Base-by-base conservation (phyloP, 2,113 vertebrate genomes). In the Sapayoa aenigma region DNA sequence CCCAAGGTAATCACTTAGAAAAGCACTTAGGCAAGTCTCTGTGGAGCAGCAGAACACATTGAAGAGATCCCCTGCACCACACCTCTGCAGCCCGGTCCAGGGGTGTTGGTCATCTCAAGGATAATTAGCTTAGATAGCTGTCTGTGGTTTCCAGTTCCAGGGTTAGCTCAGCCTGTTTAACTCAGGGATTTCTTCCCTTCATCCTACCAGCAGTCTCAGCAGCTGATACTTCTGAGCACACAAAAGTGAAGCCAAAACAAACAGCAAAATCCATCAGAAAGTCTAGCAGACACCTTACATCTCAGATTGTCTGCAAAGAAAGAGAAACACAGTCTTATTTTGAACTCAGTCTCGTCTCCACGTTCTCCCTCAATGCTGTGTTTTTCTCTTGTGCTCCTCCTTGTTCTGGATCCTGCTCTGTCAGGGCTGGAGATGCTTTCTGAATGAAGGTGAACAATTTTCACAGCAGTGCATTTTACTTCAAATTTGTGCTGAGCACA, bases 401-500 rank as follows among this genome's bases (percentile, higher is more conserved):
- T 50, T 50, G 12, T 27, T 86, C 60, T 50, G 60, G 14, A 27
- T 33, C 14, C 37, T 63, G 37, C 60, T 75, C n/a, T 79, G 13
- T 15, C 21, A 21, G 69, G 41, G 24, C 65, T 75, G 39, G 31
- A 31, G 42, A 5, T 82, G 71, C 33, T 53, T 82, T 71, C 41
- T 65, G 60, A 44, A 7, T 4, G 18, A 20, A 52, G 65, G n/a
- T 83, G 75, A 67, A 44, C 58, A 12, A 23, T 41, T 84, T 67
- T 41, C 55, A 42, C 18, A n/a, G 2, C n/a, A 22, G 14, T 22
- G 30, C 12, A 8, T 62, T 71, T 39, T 35, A 12, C 55, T 44
- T 58, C 52, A 35, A 5, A 28, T 5, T 1, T 0, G 5, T 18
- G 7, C 3, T 30, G 39, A 37, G 33, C 44, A 11, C 8, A 0